phyloP scores from a whole-genome alignment of 2,888 invertebrate species.

The Stenichneumon culpator region DNA sequence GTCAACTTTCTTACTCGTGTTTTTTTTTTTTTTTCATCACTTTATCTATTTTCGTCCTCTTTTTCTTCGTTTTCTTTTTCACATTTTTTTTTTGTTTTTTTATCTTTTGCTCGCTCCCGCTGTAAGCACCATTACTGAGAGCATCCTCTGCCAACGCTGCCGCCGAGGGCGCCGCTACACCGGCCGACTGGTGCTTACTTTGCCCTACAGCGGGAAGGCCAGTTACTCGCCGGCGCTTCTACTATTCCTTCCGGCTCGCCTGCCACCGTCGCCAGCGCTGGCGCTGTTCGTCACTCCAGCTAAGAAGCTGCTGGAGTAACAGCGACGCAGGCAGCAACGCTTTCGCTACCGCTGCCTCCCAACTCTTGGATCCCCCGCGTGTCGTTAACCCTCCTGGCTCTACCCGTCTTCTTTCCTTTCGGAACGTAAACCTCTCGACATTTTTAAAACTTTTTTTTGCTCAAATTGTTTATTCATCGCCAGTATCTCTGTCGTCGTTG shows the following conservation, averaged over 20 bases:
- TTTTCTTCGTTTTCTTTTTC: background rate
- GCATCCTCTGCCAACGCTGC: background rate
- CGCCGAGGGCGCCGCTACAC: background rate
- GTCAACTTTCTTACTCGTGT: conserved; percentile 14
- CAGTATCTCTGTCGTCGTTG: conserved; percentile 29
- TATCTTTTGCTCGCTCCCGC: background rate
- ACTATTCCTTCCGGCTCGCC: background rate
- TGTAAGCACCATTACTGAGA: background rate
- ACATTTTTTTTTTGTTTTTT: background rate
- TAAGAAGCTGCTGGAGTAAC: conserved; percentile 52
- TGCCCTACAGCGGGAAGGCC: conserved; percentile 10
- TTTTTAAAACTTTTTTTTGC: conserved; percentile 45
- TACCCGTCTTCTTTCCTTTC: conserved; percentile 1
- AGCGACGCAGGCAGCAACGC: conserved; percentile 41
- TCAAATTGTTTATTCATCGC: conserved; percentile 52
- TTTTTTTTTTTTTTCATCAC: conserved; percentile 1
- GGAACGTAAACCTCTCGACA: background rate
- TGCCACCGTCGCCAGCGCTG: conserved; percentile 1
- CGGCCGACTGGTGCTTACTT: conserved; percentile 4
- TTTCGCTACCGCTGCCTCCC: conserved; percentile 29
- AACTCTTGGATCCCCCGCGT: conserved; percentile 50
- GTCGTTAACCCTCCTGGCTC: conserved; percentile 59
- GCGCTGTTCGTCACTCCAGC: conserved; percentile 14
- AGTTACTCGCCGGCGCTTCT: conserved; percentile 7
- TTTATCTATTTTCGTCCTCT: background rate